phyloP scores from a whole-genome alignment of 2,888 invertebrate species.

The Eristalinus sepulchralis region DNA sequence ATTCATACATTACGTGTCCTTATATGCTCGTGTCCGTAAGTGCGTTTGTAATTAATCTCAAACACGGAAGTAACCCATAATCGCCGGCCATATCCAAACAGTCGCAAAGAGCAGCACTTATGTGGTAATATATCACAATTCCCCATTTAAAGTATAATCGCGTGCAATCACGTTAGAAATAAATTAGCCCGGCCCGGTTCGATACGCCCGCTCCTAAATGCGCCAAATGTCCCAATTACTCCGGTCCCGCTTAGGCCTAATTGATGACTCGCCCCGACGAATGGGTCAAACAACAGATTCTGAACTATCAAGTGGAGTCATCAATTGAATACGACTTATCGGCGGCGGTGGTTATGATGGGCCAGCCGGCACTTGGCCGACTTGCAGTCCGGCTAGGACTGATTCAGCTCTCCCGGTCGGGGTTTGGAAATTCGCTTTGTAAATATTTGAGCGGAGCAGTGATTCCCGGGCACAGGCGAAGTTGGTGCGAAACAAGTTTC shows the following conservation, averaged over 20 bases:
- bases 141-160: conserved; percentile 15
- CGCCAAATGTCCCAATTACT: conserved; percentile 16
- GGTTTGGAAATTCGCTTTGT: conserved; percentile 62
- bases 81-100: not conserved
- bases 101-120: not conserved
- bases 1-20: not conserved
- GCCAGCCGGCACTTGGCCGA: not conserved
- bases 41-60: conserved; percentile 17
- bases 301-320: not conserved
- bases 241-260: not conserved
- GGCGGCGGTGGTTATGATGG: not conserved
- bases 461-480: conserved; percentile 1
- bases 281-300: not conserved
- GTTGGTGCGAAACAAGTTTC: not conserved
- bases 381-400: not conserved
- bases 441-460: conserved; percentile 56
- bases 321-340: conserved; percentile 4
- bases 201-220: conserved; percentile 14
- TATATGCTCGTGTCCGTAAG: not conserved
- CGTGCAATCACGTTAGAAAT: conserved; percentile 52
- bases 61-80: conserved; percentile 9
- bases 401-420: conserved; percentile 38
- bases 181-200: conserved; percentile 38
- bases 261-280: conserved; percentile 7
- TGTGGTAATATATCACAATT: conserved; percentile 31